These are phyloP conservation scores for Hippocampus barbouri DNA, from an alignment of 2,113 vertebrate genomes.

Conservation along the genomic window DNA sequence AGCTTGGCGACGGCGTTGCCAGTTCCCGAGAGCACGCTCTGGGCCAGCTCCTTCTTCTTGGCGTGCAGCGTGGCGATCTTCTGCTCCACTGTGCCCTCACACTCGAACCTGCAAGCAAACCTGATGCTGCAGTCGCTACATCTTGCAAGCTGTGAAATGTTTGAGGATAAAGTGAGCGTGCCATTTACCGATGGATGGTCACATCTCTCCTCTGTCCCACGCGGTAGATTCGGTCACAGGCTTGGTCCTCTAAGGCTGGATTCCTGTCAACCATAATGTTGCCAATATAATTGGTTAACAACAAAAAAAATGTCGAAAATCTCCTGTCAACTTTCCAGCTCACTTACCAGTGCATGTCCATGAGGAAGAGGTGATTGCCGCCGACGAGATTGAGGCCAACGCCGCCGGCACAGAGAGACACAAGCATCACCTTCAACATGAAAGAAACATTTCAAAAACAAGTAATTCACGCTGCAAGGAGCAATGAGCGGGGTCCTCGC, in stretches of 20 bases:
- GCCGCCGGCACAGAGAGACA: slow-evolving; percentile 91
- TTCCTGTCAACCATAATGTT: slow-evolving; percentile 76
- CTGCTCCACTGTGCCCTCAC: slow-evolving; percentile 90
- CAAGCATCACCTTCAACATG: slow-evolving; percentile 84
- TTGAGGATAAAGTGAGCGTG: neutral
- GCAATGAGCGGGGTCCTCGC: no score
- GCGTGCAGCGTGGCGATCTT: slow-evolving; percentile 87
- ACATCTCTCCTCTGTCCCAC: slow-evolving; percentile 88
- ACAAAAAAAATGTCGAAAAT: neutral
- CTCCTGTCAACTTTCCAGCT: neutral
- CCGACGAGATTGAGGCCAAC: slow-evolving; percentile 90
- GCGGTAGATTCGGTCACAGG: slow-evolving; percentile 92
- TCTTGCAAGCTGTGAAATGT: neutral
- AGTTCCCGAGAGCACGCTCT: slow-evolving; percentile 86
- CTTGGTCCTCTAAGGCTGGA: slow-evolving; percentile 93
- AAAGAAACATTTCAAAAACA: neutral
- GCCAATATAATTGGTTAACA: no score
- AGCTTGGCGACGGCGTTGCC: slow-evolving; percentile 80
- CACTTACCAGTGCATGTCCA: slow-evolving; percentile 94
- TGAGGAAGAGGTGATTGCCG: slow-evolving; percentile 94
- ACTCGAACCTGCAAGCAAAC: slow-evolving; percentile 80
- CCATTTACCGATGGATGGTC: slow-evolving; percentile 84
- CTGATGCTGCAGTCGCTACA: neutral
- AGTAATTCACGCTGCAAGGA: neutral
- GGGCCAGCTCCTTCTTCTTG: slow-evolving; percentile 88